Evolutionary conservation across 1,140 invertebrate species (phyloP).

Genomic region (Cylas formicarius): DNA sequence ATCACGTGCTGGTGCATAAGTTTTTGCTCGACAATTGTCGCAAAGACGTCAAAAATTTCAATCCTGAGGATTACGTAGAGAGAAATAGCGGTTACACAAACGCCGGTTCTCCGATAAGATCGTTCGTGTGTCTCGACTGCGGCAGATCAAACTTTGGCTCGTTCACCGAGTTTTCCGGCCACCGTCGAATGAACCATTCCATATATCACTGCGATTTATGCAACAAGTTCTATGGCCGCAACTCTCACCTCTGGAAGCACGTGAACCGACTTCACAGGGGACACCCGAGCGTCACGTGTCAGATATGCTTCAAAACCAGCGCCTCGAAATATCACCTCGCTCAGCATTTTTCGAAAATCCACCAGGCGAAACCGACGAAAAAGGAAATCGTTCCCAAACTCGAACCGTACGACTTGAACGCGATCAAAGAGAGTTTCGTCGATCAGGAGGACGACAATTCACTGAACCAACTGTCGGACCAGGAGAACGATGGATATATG

Average conservation of each 20-base stretch:
- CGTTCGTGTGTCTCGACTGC: conserved; percentile 37
- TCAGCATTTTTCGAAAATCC: conserved; percentile 53
- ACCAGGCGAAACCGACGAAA: conserved; percentile 40
- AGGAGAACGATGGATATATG: conserved; percentile 11
- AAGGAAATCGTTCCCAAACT: conserved; percentile 22
- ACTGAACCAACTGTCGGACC: conserved; percentile 6
- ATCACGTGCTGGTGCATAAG: conserved; percentile 52
- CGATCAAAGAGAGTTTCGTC: neutral
- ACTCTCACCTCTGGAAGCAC: conserved; percentile 58
- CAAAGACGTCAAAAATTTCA: conserved; percentile 40
- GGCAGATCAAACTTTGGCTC: conserved; percentile 38
- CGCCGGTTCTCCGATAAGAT: conserved; percentile 31
- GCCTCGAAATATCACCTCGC: conserved; percentile 52
- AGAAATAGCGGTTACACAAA: conserved; percentile 44
- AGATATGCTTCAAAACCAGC: conserved; percentile 52
- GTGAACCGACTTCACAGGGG: conserved; percentile 56
- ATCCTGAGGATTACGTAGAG: conserved; percentile 49
- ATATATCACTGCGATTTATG: conserved; percentile 57
- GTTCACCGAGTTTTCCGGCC: conserved; percentile 49
- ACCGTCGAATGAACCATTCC: conserved; percentile 48
- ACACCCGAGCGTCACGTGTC: conserved; percentile 53
- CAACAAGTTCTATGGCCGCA: conserved; percentile 54
- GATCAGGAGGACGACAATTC: conserved; percentile 14
- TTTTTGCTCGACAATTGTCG: conserved; percentile 43
- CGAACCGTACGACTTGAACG: neutral